phyloP scores from a whole-genome alignment of 2,888 invertebrate genomes.

The Rhogogaster chlorosoma region DNA sequence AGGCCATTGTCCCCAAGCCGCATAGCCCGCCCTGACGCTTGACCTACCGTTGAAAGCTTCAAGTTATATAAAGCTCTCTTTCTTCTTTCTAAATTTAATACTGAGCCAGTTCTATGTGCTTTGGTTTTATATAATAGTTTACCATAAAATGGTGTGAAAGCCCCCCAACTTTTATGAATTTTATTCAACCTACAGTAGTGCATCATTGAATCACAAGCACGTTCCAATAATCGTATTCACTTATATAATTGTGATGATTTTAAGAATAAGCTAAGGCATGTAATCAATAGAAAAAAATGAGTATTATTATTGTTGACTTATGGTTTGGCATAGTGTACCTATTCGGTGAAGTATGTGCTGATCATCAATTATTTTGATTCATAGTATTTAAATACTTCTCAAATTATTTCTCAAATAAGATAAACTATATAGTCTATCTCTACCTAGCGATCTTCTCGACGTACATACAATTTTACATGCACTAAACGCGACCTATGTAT shows the following conservation, averaged over 20 bases:
- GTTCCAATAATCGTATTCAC: neutral
- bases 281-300: neutral
- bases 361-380: neutral
- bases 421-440: neutral
- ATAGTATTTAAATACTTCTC: neutral
- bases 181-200: neutral
- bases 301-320: neutral
- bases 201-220: neutral
- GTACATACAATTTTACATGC: neutral
- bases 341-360: neutral
- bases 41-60: constrained; percentile 63
- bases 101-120: neutral
- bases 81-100: constrained; percentile 69
- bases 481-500: neutral
- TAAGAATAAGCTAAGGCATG: neutral
- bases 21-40: constrained; percentile 57
- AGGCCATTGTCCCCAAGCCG: constrained; percentile 48
- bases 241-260: neutral
- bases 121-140: neutral
- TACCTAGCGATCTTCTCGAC: neutral
- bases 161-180: neutral
- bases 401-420: neutral
- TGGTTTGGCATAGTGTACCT: too few relatives aligned
- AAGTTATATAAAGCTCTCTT: constrained; percentile 71
- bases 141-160: neutral